Evolutionary conservation across 2,888 invertebrate genomes (phyloP), one percentile per base, ranked within the genome.

Genomic region (Nowickia ferox): DNA sequence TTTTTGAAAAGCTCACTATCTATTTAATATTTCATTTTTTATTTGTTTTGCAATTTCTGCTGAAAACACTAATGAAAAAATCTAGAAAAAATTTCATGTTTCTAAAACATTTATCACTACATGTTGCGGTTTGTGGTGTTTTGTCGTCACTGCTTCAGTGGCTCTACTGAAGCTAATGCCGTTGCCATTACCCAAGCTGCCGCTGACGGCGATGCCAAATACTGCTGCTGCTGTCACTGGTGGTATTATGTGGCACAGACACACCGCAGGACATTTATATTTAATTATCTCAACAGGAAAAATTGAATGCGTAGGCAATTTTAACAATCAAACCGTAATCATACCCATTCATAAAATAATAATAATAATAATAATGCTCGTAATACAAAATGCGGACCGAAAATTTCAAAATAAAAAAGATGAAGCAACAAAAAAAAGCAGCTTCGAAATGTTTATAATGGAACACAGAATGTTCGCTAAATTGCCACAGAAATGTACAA

Each of bases 201-300:
- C 19, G 11, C 40, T 44, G 10, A 8, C 10, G 19, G 15, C 42
- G 13, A 8, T 57, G 10, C 13, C 19, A 44, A 13, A 30, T 30
- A 6, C 30, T 22, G 10, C 17, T 68, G 48, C 40, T 51, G 40
- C 51, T 71, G 19, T 5, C 19, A 46, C 38, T 72, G 74, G 63
- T 65, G 46, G 53, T 57, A 57, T 82, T 75, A 19, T 69, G 69
- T 71, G 74, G 68, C 74, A 51, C 72, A 80, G 86, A 80, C 79
- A 83, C 86, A 83, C 86, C 76, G 75, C 86, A 86, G 86, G 86
- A 76, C 83, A 86, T 86, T 86, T 86, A 68, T 86, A 86, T 86
- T 86, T 86, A 86, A 86, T 86, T 86, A 86, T 86, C 86, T 80
- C 86, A 76, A 80, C 83, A 83, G 83, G 83, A 76, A 71, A 72